phyloP scores from a whole-genome alignment of 2,888 invertebrate genomes.

The Cyrtodaria siliqua region DNA sequence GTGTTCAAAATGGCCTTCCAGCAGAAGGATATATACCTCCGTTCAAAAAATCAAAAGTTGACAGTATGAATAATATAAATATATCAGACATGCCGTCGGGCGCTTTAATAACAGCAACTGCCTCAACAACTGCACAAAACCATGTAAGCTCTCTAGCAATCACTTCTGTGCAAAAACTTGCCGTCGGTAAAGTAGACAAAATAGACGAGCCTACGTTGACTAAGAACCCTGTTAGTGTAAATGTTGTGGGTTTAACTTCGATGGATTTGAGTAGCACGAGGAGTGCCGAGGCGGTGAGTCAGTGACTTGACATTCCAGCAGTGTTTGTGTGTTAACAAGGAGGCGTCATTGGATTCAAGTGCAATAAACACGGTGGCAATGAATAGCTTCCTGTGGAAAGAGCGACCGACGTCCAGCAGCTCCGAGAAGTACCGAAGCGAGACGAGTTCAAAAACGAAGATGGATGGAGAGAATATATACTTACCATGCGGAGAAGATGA shows the following conservation, averaged over 20 bases:
- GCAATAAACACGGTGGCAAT: no score
- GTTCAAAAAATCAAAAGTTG: constrained; percentile 56
- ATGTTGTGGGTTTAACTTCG: constrained; percentile 29
- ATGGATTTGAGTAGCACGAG: constrained; percentile 31
- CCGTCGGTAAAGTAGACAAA: constrained; percentile 15
- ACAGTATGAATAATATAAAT: constrained; percentile 31
- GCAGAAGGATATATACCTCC: constrained; percentile 54
- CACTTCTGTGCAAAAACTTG: constrained; percentile 43
- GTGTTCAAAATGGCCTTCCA: constrained; percentile 42
- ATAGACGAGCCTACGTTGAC: constrained; percentile 19
- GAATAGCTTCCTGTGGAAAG: no score
- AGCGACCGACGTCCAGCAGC: no score
- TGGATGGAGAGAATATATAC: no score
- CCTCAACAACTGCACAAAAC: constrained; percentile 56
- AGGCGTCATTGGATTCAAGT: no score
- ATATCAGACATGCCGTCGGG: constrained; percentile 23
- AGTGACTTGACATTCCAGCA: constrained; percentile 8
- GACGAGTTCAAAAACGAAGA: no score
- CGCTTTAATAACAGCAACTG: constrained; percentile 43
- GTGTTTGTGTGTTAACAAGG: no score
- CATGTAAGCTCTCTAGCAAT: constrained; percentile 58
- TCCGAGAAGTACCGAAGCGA: no score
- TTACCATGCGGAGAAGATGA: no score
- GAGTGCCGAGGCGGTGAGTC: constrained; percentile 19
- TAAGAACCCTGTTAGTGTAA: constrained; percentile 19